A percentile compares a stretch with the other conserved stretches of the same genome.
phyloP scores from a whole-genome alignment of 2,113 vertebrate genomes.

The Melozone crissalis region DNA sequence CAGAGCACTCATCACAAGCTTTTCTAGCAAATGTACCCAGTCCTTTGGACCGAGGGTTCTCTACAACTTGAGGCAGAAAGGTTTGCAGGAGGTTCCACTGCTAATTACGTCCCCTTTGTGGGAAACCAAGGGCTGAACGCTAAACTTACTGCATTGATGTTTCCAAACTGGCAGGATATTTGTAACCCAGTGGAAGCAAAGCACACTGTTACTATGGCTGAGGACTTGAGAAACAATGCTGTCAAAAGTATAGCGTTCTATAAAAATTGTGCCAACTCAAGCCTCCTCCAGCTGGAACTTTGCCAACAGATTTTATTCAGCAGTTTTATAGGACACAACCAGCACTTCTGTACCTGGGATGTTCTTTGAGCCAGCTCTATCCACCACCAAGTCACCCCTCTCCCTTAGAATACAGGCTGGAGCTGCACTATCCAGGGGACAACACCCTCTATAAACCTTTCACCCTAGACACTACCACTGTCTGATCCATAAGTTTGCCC shows the following conservation, averaged over 20 bases:
- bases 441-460: neutral
- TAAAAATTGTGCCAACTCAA: neutral
- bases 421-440: neutral
- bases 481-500: neutral
- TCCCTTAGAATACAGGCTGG: neutral
- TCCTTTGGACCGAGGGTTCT: slow-evolving; percentile 32
- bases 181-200: neutral
- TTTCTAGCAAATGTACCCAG: slow-evolving; percentile 34
- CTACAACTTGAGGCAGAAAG: slow-evolving; percentile 32
- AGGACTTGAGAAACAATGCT: neutral
- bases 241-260: neutral
- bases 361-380: neutral
- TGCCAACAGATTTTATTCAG: neutral
- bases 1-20: slow-evolving; percentile 75
- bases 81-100: slow-evolving; percentile 4
- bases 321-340: neutral
- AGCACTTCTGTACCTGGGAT: neutral
- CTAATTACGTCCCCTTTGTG: neutral
- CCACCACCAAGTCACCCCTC: neutral
- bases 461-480: neutral
- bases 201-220: neutral
- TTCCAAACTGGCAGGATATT: slow-evolving; percentile 6
- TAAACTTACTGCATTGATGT: neutral
- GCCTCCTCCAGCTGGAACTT: neutral
- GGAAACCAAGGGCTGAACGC: neutral